Conservation (phyloP, 2,113 vertebrate genomes). For the Nibea coibor region DNA sequence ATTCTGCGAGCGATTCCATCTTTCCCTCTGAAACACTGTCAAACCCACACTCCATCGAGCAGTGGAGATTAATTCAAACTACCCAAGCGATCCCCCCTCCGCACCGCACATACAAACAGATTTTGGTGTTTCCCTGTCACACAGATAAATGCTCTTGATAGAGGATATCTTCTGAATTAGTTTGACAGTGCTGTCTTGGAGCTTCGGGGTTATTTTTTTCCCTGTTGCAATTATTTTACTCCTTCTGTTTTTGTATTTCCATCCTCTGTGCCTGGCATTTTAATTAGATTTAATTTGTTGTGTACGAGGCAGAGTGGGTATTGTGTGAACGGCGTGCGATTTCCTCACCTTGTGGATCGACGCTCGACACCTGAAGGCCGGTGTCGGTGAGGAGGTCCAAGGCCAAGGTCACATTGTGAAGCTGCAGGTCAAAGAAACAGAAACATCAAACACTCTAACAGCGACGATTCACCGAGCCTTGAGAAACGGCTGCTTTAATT, state of each 20-base stretch:
- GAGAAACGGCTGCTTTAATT: neutral
- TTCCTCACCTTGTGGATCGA: slow-evolving; percentile 89
- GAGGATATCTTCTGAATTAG: slow-evolving; percentile 41
- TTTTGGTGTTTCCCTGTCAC: slow-evolving; percentile 37
- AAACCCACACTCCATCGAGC: slow-evolving; percentile 28
- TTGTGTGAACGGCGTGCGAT: neutral
- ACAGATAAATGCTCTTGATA: slow-evolving; percentile 52
- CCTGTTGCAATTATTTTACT: slow-evolving; percentile 22
- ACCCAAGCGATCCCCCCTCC: slow-evolving; percentile 4
- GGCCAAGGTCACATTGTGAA: slow-evolving; percentile 92
- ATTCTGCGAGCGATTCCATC: slow-evolving; percentile 52
- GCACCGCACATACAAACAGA: slow-evolving; percentile 43
- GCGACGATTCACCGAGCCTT: neutral
- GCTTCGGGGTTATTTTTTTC: slow-evolving; percentile 13
- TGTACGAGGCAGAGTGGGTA: neutral
- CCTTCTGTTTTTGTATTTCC: slow-evolving; percentile 5
- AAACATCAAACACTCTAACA: neutral
- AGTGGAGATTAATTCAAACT: slow-evolving; percentile 51
- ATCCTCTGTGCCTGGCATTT: slow-evolving; percentile 23
- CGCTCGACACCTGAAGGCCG: slow-evolving; percentile 77
- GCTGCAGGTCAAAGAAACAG: slow-evolving; percentile 71
- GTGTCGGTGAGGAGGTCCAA: slow-evolving; percentile 88
- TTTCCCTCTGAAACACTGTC: slow-evolving; percentile 49
- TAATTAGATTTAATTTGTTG: slow-evolving; percentile 19
- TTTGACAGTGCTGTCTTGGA: slow-evolving; percentile 32